phyloP scores from a whole-genome alignment of 2,113 vertebrate genomes.

The Greenwoodochromis staneri region DNA sequence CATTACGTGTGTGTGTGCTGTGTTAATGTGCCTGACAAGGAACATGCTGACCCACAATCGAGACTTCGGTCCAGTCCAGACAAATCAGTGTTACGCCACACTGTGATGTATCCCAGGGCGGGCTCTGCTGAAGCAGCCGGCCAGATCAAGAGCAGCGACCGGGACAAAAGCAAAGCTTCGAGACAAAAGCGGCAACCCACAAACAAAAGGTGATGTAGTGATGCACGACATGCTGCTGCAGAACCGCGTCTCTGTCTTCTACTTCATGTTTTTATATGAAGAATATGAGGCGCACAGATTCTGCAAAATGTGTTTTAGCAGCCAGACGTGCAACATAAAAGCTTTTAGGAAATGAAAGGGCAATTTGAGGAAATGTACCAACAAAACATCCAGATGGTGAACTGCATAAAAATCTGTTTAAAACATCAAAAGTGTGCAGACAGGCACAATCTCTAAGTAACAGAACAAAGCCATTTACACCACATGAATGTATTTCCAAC shows the following conservation, averaged over 20 bases:
- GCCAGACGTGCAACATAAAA: neutral
- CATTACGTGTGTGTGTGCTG: neutral
- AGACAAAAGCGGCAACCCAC: neutral
- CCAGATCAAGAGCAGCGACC: neutral
- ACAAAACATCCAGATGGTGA: neutral
- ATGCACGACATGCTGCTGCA: neutral
- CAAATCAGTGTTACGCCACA: slow-evolving; percentile 36
- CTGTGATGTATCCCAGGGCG: neutral
- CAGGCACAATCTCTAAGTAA: neutral
- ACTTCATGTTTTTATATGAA: neutral
- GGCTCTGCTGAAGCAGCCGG: neutral
- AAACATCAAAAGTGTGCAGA: neutral
- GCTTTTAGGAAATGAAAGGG: neutral
- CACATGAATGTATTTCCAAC: neutral
- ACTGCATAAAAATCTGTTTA: neutral
- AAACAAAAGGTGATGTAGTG: neutral
- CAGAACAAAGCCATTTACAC: neutral
- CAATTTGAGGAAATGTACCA: neutral
- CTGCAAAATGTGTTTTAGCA: neutral
- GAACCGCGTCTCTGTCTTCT: neutral
- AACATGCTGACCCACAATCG: slow-evolving; percentile 37
- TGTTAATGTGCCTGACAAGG: neutral
- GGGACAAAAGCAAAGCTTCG: neutral
- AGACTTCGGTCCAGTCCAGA: slow-evolving; percentile 39
- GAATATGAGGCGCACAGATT: neutral